A percentile compares a stretch with the other conserved stretches of the same genome.
Conservation (phyloP, 2,797 vertebrate genomes). For the Danio kyathit region DNA sequence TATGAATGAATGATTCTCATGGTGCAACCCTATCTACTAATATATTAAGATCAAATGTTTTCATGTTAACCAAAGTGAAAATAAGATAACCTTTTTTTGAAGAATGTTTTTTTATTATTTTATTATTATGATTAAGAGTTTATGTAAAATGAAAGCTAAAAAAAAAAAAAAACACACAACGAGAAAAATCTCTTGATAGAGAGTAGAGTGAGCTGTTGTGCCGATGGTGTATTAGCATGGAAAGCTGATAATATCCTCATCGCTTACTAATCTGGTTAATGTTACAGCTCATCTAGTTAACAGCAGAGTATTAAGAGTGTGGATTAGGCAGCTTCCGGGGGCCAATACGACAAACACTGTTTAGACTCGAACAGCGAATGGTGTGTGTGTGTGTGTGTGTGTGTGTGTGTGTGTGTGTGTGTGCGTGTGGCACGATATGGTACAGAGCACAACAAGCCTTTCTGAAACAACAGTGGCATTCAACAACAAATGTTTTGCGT, state of each 20-base stretch:
- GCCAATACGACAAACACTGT: constrained; percentile 19
- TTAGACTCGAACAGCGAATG: background rate
- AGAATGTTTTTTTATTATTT: too few relatives aligned
- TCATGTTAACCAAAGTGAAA: too few relatives aligned
- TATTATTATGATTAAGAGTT: background rate
- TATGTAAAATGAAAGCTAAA: background rate
- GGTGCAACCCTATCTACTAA: too few relatives aligned
- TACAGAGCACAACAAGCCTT: background rate
- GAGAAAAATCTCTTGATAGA: background rate
- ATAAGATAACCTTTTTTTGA: too few relatives aligned
- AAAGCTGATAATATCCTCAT: constrained; percentile 46
- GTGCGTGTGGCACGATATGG: constrained; percentile 4
- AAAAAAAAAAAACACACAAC: background rate
- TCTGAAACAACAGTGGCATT: background rate
- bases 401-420: too few relatives aligned
- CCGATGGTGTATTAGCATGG: constrained; percentile 21
- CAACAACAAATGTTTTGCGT: background rate
- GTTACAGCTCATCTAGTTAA: constrained; percentile 50
- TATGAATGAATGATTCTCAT: too few relatives aligned
- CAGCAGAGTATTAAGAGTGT: constrained; percentile 36
- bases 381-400: background rate
- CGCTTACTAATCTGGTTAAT: constrained; percentile 47
- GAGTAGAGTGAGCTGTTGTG: background rate
- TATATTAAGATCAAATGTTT: too few relatives aligned
- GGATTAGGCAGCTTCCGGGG: constrained; percentile 31